Base-by-base conservation (phyloP, 2,113 vertebrate genomes). In the Hylia prasina region DNA sequence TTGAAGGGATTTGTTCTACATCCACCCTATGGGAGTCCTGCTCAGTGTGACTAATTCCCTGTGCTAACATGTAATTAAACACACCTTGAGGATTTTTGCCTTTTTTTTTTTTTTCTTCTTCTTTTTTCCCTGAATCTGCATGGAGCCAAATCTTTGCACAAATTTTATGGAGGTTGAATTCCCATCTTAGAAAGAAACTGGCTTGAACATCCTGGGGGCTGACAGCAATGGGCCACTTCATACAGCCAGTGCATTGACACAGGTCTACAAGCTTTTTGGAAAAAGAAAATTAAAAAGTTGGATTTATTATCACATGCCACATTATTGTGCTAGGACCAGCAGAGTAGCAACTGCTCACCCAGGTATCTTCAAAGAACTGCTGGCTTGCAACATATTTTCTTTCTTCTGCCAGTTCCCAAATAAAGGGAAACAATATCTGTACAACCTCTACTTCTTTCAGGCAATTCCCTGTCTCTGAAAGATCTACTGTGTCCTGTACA, bases 101-200 rank as follows among this genome's bases (percentile, higher is more conserved):
- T 71, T 23, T 0, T 0, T 30, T 0, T 1, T 22, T 54, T 37
- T 24, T 40, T 39, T 22, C 30, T 6, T 6, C n/a, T n/a, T n/a
- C n/a, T 22, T 17, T 44, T 44, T 44, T 17, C 42, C 42, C 21
- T 60, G 11, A 47, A 42, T 54, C n/a, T 73, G 27, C 63, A 54
- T 22, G 15, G 8, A 40, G 42, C 9, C 35, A 44, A 88, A 81
- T 37, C 20, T 77, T 50, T 39, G 35, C 22, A 24, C 23, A 60
- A 77, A 21, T 64, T 80, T 54, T 51, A 61, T 31, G 53, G 17
- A 71, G 11, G 19, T 47, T 63, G 15, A 39, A 64, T 58, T 87
- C 42, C 27, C 14, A 15, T 58, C 40, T 78, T 12, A n/a, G 13
- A 51, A 82, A 71, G 30, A 47, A 87, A 44, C 14, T 11, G 7